Percentiles rank a stretch among this genome's conserved stretches.
phyloP scores from a whole-genome alignment of 2,888 invertebrate genomes.

The Sesamia inferens region DNA sequence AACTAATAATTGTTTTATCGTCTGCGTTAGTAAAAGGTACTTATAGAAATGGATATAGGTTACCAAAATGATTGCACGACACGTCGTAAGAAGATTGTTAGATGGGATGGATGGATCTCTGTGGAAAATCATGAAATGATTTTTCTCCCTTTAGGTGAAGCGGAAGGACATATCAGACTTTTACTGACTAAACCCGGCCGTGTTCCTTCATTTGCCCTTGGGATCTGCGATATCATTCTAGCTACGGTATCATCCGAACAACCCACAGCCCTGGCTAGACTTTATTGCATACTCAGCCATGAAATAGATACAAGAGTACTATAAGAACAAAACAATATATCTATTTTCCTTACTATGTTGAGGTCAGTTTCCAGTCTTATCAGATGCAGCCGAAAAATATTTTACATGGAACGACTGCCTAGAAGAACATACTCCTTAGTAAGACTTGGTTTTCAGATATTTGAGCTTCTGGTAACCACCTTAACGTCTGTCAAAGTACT shows the following conservation, averaged over 20 bases:
- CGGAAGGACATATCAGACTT: no score
- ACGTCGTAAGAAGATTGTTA: no score
- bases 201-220: no score
- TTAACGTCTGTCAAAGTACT: not conserved
- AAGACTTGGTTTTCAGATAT: not conserved
- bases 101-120: no score
- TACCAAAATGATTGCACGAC: not conserved
- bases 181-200: no score
- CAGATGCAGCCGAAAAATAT: not conserved
- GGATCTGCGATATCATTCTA: no score
- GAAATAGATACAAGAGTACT: not conserved
- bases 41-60: not conserved
- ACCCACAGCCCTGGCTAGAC: no score
- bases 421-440: not conserved
- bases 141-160: no score
- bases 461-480: not conserved
- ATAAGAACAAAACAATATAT: not conserved
- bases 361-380: not conserved
- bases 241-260: no score
- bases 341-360: not conserved
- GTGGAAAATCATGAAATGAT: no score
- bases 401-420: not conserved
- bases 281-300: not conserved
- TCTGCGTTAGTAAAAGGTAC: not conserved
- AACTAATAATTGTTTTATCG: not conserved